A percentile compares a stretch with the other conserved stretches of the same genome.
phyloP scores from a whole-genome alignment of 2,888 invertebrate species.

The Sympetrum striolatum region DNA sequence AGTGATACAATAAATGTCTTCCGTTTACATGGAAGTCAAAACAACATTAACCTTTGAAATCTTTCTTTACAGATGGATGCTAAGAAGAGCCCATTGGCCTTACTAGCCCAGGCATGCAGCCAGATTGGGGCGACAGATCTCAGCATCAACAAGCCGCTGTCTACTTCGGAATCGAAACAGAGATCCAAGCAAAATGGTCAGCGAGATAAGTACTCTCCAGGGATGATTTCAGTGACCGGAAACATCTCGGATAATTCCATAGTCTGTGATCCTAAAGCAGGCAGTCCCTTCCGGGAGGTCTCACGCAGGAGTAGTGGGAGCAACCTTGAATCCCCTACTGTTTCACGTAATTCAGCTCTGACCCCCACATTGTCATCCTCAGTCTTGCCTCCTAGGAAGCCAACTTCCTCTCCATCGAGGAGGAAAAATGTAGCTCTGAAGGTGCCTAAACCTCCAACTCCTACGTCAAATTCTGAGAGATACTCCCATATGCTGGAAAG shows the following conservation, averaged over 20 bases:
- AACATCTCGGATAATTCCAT: neutral
- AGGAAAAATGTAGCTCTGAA: too few relatives aligned
- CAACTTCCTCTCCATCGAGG: too few relatives aligned
- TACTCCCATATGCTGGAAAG: too few relatives aligned
- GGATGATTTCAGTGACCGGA: slow-evolving; percentile 45
- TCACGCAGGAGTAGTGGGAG: neutral
- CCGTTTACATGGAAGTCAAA: neutral
- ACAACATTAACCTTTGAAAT: slow-evolving; percentile 16
- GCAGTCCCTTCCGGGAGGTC: neutral
- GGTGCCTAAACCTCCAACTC: too few relatives aligned
- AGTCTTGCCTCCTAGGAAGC: neutral
- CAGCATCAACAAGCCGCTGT: neutral
- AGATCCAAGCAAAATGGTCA: slow-evolving; percentile 43
- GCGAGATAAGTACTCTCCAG: slow-evolving; percentile 69
- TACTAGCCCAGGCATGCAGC: slow-evolving; percentile 96
- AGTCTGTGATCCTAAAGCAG: neutral
- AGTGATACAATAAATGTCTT: neutral
- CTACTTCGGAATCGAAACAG: slow-evolving; percentile 60
- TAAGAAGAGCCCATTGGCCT: slow-evolving; percentile 94
- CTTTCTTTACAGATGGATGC: slow-evolving; percentile 87
- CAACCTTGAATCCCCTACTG: neutral
- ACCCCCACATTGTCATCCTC: neutral
- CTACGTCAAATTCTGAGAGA: too few relatives aligned
- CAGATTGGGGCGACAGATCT: slow-evolving; percentile 87
- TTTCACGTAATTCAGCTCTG: neutral